Base-by-base conservation (phyloP, 2,113 vertebrate genomes). In the Sceloporus tristichus region DNA sequence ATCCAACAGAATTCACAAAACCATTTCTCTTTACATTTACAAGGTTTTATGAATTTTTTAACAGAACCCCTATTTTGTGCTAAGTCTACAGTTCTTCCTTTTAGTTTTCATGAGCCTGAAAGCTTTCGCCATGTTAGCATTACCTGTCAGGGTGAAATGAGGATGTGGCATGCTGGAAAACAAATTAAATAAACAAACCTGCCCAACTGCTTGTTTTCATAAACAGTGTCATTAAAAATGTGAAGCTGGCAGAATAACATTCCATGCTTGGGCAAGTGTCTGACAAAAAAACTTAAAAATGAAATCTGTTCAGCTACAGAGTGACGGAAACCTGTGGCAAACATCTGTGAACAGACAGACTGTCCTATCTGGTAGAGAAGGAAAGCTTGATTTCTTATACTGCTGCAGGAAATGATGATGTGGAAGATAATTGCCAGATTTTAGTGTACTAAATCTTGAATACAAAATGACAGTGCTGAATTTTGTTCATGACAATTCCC, bases 121-220 rank as follows among this genome's bases (percentile, higher is more conserved):
- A 27, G 48, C 21, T 7, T 14, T 74, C 74, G 19, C 68, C 3
- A 40, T n/a, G 48, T n/a, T 70, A n/a, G 71, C 29, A 74, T 71
- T 68, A 54, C 25, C 53, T 66, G 53, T 71, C 53, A 27, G 65
- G 38, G 85, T 59, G 77, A 54, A 53, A 79, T 79, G 42, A 86
- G 78, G 80, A 79, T 18, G 34, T 19, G 38, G 66, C 27, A 38
- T 54, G 38, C 25, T 48, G 9, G 34, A 54, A 65, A 48, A 68
- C 48, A 71, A 18, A 62, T 9, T 27, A 53, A 78, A 62, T 9
- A 40, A 53, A 78, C 53, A 25, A 18, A 54, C 53, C 68, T 42
- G 25, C 16, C 68, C 79, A 82, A 40, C 10, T 82, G 70, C 29
- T 65, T 87, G 79, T 87, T 82, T 81, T 82, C 79, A 82, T 34